A percentile compares a stretch with the other conserved stretches of the same genome.
Evolutionary conservation across 2,113 vertebrate genomes (phyloP).

Genomic region (Nannobrachium achirus): DNA sequence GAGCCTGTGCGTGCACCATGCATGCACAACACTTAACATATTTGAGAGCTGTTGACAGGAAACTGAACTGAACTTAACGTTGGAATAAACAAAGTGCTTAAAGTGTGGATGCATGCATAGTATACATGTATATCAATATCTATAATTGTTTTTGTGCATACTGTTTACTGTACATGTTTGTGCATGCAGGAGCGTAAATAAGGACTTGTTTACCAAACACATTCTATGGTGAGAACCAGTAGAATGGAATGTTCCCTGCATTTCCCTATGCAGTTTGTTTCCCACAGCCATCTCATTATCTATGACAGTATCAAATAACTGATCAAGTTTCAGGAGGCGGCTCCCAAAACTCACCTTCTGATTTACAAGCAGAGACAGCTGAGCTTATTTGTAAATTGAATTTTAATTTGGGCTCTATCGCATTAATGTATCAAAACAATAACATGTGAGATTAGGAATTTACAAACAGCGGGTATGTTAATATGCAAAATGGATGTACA

Average conservation of each 20-base stretch:
- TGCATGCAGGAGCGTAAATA: neutral
- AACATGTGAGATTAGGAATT: neutral
- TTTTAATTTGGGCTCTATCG: neutral
- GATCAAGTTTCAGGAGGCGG: conserved; percentile 19
- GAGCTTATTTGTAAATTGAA: too few relatives aligned
- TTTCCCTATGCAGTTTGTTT: neutral
- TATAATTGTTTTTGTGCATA: neutral
- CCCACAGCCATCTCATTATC: neutral
- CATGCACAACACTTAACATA: neutral
- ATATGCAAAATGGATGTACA: too few relatives aligned
- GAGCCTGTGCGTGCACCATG: neutral
- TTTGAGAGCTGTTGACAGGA: conserved; percentile 7
- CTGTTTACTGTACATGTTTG: neutral
- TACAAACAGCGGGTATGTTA: too few relatives aligned
- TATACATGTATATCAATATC: neutral
- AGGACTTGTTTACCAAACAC: neutral
- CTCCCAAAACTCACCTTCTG: neutral
- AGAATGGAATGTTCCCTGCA: neutral
- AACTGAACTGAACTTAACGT: neutral
- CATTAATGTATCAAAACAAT: neutral
- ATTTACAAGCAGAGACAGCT: neutral
- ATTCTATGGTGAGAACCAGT: neutral
- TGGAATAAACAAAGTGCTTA: neutral
- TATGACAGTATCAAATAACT: neutral
- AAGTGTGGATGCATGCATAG: neutral